phyloP scores from a whole-genome alignment of 1,140 invertebrate species.

The Hypsibius dujardini region DNA sequence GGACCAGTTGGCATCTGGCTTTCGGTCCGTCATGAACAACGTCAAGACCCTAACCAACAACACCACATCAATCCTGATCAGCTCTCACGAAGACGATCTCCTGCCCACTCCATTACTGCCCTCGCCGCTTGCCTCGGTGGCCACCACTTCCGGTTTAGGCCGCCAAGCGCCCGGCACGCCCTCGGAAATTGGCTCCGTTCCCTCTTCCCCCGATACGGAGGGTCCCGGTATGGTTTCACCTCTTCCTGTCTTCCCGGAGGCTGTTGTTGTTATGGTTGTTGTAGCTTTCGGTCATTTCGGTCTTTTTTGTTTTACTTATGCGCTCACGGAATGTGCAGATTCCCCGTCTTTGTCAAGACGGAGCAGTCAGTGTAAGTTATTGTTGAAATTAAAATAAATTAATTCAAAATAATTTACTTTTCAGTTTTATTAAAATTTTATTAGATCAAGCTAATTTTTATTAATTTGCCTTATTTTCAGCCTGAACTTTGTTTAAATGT shows the following conservation, averaged over 20 bases:
- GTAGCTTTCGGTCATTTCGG: too few species aligned
- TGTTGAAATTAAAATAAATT: too few species aligned
- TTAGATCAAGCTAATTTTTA: too few species aligned
- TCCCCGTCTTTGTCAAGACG: background rate
- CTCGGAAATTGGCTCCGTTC: background rate
- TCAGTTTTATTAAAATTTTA: too few species aligned
- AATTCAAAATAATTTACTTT: too few species aligned
- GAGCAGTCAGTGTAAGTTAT: conserved; percentile 12
- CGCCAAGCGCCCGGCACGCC: too few species aligned
- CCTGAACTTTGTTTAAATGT: too few species aligned
- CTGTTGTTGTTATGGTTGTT: too few species aligned
- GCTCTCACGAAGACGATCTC: background rate
- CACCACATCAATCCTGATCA: conserved; percentile 12
- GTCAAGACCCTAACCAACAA: conserved; percentile 9
- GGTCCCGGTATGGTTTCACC: background rate
- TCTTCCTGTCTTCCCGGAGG: background rate
- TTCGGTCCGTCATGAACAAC: conserved; percentile 10
- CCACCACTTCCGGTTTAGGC: too few species aligned
- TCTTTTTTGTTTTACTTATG: too few species aligned
- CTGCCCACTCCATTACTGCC: conserved; percentile 10
- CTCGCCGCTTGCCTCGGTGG: background rate
- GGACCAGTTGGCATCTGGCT: conserved; percentile 18
- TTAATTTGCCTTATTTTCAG: too few species aligned
- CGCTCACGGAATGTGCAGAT: background rate
- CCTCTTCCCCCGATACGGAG: conserved; percentile 3